Conservation (phyloP, 2,113 vertebrate genomes). For the Heliornis fulica region DNA sequence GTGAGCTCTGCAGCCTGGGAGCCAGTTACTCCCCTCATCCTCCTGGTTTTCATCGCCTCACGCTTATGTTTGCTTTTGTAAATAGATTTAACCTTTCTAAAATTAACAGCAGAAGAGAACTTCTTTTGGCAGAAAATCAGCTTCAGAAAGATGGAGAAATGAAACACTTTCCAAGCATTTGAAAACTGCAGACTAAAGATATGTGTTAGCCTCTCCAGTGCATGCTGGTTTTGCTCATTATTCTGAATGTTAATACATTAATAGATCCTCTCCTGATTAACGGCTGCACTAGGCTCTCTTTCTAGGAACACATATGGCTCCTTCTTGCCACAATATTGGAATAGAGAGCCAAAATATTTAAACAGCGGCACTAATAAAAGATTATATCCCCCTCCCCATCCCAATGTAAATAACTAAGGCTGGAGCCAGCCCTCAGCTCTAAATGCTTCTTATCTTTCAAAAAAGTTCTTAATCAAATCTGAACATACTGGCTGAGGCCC, state of each 20-base stretch:
- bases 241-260: slow-evolving; percentile 42
- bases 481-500: neutral
- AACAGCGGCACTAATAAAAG: slow-evolving; percentile 40
- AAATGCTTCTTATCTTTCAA: neutral
- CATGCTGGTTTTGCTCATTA: slow-evolving; percentile 27
- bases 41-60: neutral
- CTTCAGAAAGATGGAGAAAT: slow-evolving; percentile 9
- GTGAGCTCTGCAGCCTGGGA: neutral
- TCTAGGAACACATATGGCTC: slow-evolving; percentile 61
- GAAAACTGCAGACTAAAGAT: neutral
- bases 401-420: slow-evolving; percentile 28
- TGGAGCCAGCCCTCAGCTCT: slow-evolving; percentile 28
- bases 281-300: slow-evolving; percentile 6
- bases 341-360: slow-evolving; percentile 55
- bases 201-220: neutral
- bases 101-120: slow-evolving; percentile 48
- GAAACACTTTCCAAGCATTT: slow-evolving; percentile 45
- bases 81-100: slow-evolving; percentile 57
- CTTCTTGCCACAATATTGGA: slow-evolving; percentile 58
- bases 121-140: slow-evolving; percentile 37
- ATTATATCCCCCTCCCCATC: neutral
- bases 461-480: slow-evolving; percentile 27
- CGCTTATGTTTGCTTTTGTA: slow-evolving; percentile 37
- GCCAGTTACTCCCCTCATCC: neutral
- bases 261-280: slow-evolving; percentile 56